phyloP scores from a whole-genome alignment of 2,113 vertebrate genomes.

The Prolemur simus region DNA sequence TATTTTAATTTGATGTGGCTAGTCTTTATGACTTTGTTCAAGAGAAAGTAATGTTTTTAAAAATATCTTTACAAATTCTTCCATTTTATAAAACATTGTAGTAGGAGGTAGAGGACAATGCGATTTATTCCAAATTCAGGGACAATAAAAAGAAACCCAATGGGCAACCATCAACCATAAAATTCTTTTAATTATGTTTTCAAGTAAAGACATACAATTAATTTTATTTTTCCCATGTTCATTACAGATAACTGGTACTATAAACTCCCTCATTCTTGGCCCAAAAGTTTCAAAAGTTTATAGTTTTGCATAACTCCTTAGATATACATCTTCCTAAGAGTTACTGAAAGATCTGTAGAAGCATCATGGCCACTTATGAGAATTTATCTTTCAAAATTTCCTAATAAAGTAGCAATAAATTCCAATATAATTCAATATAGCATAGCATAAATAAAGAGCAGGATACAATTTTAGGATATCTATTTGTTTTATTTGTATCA shows the following conservation, averaged over 20 bases:
- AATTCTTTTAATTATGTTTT: slow-evolving; percentile 24
- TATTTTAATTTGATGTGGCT: background rate
- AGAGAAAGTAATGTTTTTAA: slow-evolving; percentile 37
- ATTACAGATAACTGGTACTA: background rate
- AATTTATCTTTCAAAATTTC: background rate
- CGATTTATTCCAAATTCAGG: slow-evolving; percentile 13
- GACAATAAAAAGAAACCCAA: slow-evolving; percentile 43
- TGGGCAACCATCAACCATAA: slow-evolving; percentile 20
- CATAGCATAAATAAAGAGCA: slow-evolving; percentile 3
- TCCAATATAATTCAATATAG: background rate
- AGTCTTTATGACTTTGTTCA: slow-evolving; percentile 20
- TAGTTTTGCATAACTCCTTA: slow-evolving; percentile 30
- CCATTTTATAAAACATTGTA: slow-evolving; percentile 1
- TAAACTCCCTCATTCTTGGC: background rate
- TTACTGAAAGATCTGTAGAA: background rate
- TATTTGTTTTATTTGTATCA: background rate
- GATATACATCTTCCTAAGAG: background rate
- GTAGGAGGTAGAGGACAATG: background rate
- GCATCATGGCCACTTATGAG: background rate
- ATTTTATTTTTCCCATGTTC: background rate
- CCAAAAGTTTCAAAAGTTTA: background rate
- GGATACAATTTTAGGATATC: slow-evolving; percentile 11
- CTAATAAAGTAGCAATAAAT: slow-evolving; percentile 17
- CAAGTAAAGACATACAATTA: background rate
- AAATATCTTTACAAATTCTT: slow-evolving; percentile 29